Base-by-base conservation (phyloP, 2,113 vertebrate genomes). In the Tupaia tana region DNA sequence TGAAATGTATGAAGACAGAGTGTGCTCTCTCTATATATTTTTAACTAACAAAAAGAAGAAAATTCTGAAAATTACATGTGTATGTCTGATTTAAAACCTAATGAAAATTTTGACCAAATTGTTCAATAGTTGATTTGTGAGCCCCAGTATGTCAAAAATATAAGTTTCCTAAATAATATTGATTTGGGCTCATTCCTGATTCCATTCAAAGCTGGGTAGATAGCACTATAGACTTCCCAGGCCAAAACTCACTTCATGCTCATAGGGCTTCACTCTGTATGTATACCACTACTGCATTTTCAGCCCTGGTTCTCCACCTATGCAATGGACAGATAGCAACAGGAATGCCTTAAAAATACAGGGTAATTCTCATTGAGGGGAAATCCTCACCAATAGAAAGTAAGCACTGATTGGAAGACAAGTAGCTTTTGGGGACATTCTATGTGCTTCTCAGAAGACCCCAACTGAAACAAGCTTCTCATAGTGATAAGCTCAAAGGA, bases 51-150 rank as follows among this genome's bases (percentile, higher is more conserved):
- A 43, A 56, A 7, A 1, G 13, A 67, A 80, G 9, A 63, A 2
- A 75, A 66, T 77, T 96, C 20, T 80, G 18, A 89, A 91, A 86
- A 67, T 5, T 24, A 25, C 19, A 91, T 27, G 27, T 86, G 34
- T 34, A 52, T 78, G 4, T 58, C 11, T 59, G 74, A 93, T 54
- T 91, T 31, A 86, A 18, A 29, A 67, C 20, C 24, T 61, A 25
- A 85, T 15, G 64, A 29, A 58, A 78, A 3, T 52, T 63, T 14
- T 56, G 12, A 77, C 10, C 15, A 54, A 73, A 79, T 69, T 75
- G 16, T 71, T 70, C 81, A 52, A 52, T 27, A 80, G 20, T 66
- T 75, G 25, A 12, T 22, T 89, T 70, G 31, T 56, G 34, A 88
- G 13, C 12, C 22, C 34, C 11, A 89, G 2, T 1, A 3, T 18